Percentiles rank a stretch among this genome's conserved stretches.
phyloP scores from a whole-genome alignment of 2,888 invertebrate genomes.

The Aplocera efformata region DNA sequence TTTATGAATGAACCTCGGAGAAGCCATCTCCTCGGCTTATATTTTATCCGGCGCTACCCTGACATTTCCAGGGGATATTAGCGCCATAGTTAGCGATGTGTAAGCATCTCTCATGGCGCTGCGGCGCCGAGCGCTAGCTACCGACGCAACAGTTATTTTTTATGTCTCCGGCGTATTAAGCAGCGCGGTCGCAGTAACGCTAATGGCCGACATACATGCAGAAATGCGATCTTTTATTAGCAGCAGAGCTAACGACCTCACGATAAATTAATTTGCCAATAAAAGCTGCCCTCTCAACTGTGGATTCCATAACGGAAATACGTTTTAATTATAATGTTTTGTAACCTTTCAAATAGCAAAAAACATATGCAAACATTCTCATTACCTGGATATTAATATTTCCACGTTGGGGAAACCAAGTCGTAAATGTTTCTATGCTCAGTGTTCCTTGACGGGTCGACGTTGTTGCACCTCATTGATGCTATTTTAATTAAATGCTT shows the following conservation, averaged over 20 bases:
- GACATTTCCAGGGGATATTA: conserved; percentile 15
- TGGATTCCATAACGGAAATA: conserved; percentile 35
- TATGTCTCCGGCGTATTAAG: conserved; percentile 40
- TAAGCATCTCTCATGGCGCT: conserved; percentile 27
- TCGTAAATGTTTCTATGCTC: conserved; percentile 15
- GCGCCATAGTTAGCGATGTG: conserved; percentile 12
- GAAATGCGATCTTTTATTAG: conserved; percentile 38
- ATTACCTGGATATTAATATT: conserved; percentile 16
- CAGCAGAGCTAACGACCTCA: conserved; percentile 46
- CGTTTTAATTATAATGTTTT: conserved; percentile 39
- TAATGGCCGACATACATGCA: conserved; percentile 47
- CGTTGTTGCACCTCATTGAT: neutral
- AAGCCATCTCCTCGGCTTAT: conserved; percentile 24
- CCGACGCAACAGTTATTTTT: conserved; percentile 42
- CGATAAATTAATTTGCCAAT: conserved; percentile 52
- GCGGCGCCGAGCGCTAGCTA: conserved; percentile 30
- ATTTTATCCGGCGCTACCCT: conserved; percentile 17
- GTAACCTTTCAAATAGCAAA: conserved; percentile 36
- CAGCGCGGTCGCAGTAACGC: conserved; percentile 42
- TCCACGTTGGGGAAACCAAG: conserved; percentile 11
- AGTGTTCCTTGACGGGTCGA: conserved; percentile 5
- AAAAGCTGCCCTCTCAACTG: conserved; percentile 34
- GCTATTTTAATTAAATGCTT: too few species aligned
- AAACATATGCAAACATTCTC: conserved; percentile 34
- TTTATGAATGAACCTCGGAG: conserved; percentile 27